Conservation (phyloP, 2,797 vertebrate species). For the Sebastes matsubarae region DNA sequence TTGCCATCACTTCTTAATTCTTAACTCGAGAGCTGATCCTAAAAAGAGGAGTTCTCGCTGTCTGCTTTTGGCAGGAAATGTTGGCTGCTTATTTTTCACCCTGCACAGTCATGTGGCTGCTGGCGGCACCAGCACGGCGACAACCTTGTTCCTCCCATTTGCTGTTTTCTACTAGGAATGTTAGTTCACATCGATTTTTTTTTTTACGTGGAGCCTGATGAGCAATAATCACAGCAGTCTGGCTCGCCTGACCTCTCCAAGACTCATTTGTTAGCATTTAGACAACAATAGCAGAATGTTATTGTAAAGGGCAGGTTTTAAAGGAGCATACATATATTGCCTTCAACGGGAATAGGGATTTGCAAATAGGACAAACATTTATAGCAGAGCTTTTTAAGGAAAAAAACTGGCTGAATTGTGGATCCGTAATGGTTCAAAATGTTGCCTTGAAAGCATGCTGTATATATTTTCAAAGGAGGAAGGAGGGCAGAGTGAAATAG, state of each 20-base stretch:
- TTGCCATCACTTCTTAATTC: constrained; percentile 37
- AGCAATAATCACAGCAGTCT: constrained; percentile 46
- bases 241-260: constrained; percentile 35
- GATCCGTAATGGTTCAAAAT: constrained; percentile 14
- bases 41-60: constrained; percentile 1
- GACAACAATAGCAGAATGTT: constrained; percentile 29
- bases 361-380: background rate
- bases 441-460: constrained; percentile 4
- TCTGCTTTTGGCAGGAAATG: constrained; percentile 17
- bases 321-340: background rate
- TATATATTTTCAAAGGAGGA: constrained; percentile 44
- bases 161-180: constrained; percentile 9
- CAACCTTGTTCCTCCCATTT: constrained; percentile 15
- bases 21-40: constrained; percentile 10
- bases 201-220: constrained; percentile 23
- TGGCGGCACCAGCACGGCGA: background rate
- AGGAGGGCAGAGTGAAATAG: constrained; percentile 29
- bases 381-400: background rate
- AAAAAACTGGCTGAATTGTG: constrained; percentile 5
- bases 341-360: background rate
- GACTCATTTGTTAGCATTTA: constrained; percentile 49
- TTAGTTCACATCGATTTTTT: constrained; percentile 34
- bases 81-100: constrained; percentile 21
- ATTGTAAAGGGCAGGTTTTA: constrained; percentile 33
- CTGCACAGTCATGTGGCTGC: constrained; percentile 9